A percentile compares a stretch with the other conserved stretches of the same genome.
These are phyloP conservation scores for Sarcophaga peregrina DNA, from an alignment of 1,140 invertebrate species.

Conservation along the genomic window DNA sequence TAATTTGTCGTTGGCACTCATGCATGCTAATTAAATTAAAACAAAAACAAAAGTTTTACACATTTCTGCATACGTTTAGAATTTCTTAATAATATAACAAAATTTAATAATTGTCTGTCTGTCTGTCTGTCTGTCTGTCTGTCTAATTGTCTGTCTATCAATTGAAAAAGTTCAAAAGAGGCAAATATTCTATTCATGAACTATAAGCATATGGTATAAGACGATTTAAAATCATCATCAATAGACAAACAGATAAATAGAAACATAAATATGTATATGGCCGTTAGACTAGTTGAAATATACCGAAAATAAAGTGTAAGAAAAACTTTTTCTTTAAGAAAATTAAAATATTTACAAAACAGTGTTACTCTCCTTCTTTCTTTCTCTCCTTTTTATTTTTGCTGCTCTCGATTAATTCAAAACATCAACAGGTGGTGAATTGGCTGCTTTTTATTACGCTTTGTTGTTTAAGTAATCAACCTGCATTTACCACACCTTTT, in stretches of 20 bases:
- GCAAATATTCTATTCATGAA: no score
- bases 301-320: background rate
- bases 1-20: constrained; percentile 14
- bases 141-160: no score
- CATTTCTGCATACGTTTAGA: background rate
- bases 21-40: constrained; percentile 25
- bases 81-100: background rate
- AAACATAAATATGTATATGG: no score
- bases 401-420: background rate
- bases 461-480: background rate
- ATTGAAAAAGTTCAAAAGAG: no score
- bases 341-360: constrained; percentile 28
- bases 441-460: background rate
- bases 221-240: no score
- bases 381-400: no score
- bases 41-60: constrained; percentile 18
- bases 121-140: no score
- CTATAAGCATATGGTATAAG: no score
- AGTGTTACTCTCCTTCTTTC: background rate
- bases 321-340: constrained; percentile 8
- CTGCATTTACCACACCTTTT: background rate
- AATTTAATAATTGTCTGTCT: no score
- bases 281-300: no score
- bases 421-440: background rate
- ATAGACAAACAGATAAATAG: no score